phyloP scores from a whole-genome alignment of 2,888 invertebrate species.

The Gastrophysa polygoni region DNA sequence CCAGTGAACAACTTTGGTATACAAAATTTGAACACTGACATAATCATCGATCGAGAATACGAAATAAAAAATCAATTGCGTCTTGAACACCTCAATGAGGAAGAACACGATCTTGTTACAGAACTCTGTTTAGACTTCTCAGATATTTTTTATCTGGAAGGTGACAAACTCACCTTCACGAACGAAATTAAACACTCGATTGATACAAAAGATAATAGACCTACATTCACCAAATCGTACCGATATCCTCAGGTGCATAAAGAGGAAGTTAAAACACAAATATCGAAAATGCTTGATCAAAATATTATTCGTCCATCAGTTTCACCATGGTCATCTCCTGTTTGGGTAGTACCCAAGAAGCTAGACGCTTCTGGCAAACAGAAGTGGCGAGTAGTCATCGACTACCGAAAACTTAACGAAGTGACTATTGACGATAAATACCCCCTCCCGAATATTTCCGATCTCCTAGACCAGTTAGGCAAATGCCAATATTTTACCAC shows the following conservation, averaged over 20 bases:
- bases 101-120: conserved; percentile 3
- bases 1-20: neutral
- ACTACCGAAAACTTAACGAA: conserved; percentile 12
- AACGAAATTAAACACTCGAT: conserved; percentile 4
- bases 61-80: conserved; percentile 10
- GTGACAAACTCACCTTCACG: conserved; percentile 11
- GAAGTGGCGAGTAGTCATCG: conserved; percentile 12
- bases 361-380: conserved; percentile 23
- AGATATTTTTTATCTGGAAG: conserved; percentile 9
- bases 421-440: conserved; percentile 5
- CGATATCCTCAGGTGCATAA: conserved; percentile 16
- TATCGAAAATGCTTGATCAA: conserved; percentile 23
- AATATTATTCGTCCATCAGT: no score
- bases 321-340: no score
- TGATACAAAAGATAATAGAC: neutral
- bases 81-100: conserved; percentile 7
- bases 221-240: conserved; percentile 6
- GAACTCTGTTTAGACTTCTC: conserved; percentile 4
- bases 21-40: neutral
- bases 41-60: neutral
- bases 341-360: conserved; percentile 26
- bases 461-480: conserved; percentile 14
- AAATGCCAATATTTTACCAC: conserved; percentile 13
- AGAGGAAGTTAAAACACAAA: conserved; percentile 19
- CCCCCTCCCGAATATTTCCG: conserved; percentile 6